Percentiles rank a stretch among this genome's conserved stretches.
These are phyloP conservation scores for Indri indri DNA, from an alignment of 2,113 vertebrate genomes.

Conservation along the genomic window DNA sequence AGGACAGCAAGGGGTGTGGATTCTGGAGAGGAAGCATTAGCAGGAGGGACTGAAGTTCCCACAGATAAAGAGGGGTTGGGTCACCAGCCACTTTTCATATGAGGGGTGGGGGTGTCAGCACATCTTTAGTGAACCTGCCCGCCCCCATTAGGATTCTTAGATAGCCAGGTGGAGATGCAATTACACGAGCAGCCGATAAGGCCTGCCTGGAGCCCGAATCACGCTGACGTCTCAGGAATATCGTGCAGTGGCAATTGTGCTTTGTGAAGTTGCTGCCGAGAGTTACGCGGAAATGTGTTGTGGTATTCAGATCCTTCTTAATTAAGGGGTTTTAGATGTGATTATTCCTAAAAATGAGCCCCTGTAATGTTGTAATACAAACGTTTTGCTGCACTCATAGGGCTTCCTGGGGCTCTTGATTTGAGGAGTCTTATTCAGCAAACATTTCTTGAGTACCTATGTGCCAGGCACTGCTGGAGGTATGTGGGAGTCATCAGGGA, in stretches of 20 bases:
- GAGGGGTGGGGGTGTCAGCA: too few species aligned
- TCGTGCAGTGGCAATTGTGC: neutral
- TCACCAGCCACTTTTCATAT: neutral
- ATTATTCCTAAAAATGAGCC: neutral
- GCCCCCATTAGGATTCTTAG: neutral
- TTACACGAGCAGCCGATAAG: neutral
- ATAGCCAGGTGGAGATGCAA: neutral
- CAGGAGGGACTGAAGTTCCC: neutral
- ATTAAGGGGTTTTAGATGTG: neutral
- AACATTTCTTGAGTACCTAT: neutral
- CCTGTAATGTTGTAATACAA: neutral
- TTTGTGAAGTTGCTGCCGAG: neutral
- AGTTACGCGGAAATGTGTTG: neutral
- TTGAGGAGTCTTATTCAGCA: neutral
- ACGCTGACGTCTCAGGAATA: neutral
- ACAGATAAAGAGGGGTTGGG: neutral
- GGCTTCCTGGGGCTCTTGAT: neutral
- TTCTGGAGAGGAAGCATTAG: neutral
- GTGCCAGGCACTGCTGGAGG: neutral
- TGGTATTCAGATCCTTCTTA: neutral
- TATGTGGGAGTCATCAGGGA: neutral
- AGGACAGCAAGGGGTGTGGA: neutral
- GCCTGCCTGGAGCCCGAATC: neutral
- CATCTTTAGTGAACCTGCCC: neutral
- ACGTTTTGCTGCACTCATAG: too few species aligned